Evolutionary conservation across 2,888 invertebrate species (phyloP).

Genomic region (Dicyrtomina minuta): DNA sequence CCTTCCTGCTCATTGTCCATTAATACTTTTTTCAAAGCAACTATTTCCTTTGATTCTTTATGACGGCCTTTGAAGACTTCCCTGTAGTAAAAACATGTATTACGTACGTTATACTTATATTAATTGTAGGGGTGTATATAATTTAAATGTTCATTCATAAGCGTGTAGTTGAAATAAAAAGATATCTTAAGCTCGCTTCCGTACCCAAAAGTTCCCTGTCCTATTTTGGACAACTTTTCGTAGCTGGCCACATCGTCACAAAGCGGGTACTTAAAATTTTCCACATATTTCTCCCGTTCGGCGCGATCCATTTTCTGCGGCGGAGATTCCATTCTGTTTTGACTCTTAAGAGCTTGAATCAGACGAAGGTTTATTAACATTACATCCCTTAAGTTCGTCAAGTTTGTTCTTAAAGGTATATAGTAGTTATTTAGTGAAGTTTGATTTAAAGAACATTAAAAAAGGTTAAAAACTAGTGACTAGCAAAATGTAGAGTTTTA

Average conservation of each 20-base stretch:
- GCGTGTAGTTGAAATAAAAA: conserved; percentile 34
- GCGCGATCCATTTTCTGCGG: conserved; percentile 57
- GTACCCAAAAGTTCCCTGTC: conserved; percentile 96
- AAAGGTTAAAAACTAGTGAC: no score
- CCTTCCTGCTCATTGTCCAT: conserved; percentile 99
- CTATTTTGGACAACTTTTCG: conserved; percentile 96
- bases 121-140: no score
- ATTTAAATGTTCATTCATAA: background rate
- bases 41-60: conserved; percentile 80
- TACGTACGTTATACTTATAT: no score
- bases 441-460: no score
- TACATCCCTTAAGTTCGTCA: no score
- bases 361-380: no score
- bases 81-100: conserved; percentile 61
- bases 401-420: no score
- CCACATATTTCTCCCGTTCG: conserved; percentile 67
- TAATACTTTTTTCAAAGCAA: conserved; percentile 97
- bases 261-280: conserved; percentile 79
- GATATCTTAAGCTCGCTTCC: no score
- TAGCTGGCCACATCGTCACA: conserved; percentile 92
- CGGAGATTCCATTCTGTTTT: no score
- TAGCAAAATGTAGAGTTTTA: no score
- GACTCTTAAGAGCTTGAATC: no score
- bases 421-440: no score
- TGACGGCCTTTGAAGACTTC: conserved; percentile 97